Evolutionary conservation across 2,797 vertebrate species (phyloP), one percentile per base, ranked within the genome.

Genomic region (Coreius guichenoti): DNA sequence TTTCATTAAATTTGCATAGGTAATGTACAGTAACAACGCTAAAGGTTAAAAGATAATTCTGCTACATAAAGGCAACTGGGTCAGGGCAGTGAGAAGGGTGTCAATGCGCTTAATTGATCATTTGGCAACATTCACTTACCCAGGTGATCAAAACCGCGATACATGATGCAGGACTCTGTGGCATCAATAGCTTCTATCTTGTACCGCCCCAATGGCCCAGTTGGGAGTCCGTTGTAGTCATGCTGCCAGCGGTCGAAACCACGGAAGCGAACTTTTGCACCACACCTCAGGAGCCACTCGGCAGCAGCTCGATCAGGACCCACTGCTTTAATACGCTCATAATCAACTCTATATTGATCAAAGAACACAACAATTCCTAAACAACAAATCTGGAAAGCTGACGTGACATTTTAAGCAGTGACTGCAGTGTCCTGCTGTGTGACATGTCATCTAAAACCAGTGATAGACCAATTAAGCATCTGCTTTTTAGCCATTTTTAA

Each of bases 161-260:
- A 90, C 98, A 99, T 99, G 95, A 99, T 99, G 94, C 98, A 99
- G 21, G 98, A 97, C 1, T 99, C 95, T 0, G 96, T 98, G 88
- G 97, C 98, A 5, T 97, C 95, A 0, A 99, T 99, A 0, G 91
- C 96, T 92, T 98, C 96, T 88, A 99, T 98, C 94, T 94, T 97
- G 93, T 97, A 96, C 80, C 93, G 94, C 74, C 94, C 95, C 87
- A 96, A 72, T 0, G 97, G 95, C 9, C 98, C 97, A 0, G 96
- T 95, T 0, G 98, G 98, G 84, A 99, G 96, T 0, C 86, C 94
- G 0, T 97, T 99, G 94, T 99, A 99, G 94, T 99, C 97, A 1
- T 94, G 94, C 69, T 99, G 97, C 96, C 96, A 99, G 61, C 91
- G 96, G 4, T 98, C 95, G 9, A 96, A 96, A 91, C 97, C 97